Percentiles rank a stretch among this genome's conserved stretches.
phyloP scores from a whole-genome alignment of 2,797 vertebrate species.

The Pseudomugil gertrudae region DNA sequence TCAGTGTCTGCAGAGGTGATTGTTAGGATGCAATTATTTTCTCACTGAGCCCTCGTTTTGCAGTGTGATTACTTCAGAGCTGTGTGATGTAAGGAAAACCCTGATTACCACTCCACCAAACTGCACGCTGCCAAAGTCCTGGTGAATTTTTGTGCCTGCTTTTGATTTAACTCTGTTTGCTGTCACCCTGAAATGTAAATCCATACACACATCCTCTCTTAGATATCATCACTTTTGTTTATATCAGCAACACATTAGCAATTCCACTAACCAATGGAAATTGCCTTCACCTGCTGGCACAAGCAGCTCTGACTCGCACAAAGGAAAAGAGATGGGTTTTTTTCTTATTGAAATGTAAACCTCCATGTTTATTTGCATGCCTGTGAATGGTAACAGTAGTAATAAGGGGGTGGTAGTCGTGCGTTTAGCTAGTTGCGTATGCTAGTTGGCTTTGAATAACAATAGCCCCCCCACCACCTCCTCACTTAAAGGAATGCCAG shows the following conservation, averaged over 20 bases:
- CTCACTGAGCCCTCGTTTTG: not conserved
- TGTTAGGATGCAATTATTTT: constrained; percentile 25
- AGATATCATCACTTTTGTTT: constrained; percentile 52
- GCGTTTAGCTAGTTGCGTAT: constrained; percentile 27
- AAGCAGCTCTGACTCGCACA: constrained; percentile 56
- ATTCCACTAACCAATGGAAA: constrained; percentile 64
- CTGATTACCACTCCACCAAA: not conserved
- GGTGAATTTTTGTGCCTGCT: not conserved
- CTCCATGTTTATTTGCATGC: constrained; percentile 74
- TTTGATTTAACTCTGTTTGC: not conserved
- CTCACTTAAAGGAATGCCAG: constrained; percentile 56
- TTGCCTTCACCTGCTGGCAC: constrained; percentile 40
- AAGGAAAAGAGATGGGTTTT: constrained; percentile 71
- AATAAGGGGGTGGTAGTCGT: constrained; percentile 14
- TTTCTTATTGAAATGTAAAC: constrained; percentile 82
- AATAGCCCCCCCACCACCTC: constrained; percentile 54
- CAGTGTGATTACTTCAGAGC: constrained; percentile 1
- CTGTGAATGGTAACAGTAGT: constrained; percentile 69
- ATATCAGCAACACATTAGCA: constrained; percentile 55
- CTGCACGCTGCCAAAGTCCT: not conserved
- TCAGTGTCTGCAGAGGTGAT: constrained; percentile 40
- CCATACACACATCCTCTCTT: constrained; percentile 23
- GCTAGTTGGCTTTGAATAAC: constrained; percentile 67
- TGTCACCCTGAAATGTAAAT: constrained; percentile 5
- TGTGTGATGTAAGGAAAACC: not conserved